A percentile compares a stretch with the other conserved stretches of the same genome.
Evolutionary conservation across 2,113 vertebrate genomes (phyloP).

Genomic region (Eulacestoma nigropectus): DNA sequence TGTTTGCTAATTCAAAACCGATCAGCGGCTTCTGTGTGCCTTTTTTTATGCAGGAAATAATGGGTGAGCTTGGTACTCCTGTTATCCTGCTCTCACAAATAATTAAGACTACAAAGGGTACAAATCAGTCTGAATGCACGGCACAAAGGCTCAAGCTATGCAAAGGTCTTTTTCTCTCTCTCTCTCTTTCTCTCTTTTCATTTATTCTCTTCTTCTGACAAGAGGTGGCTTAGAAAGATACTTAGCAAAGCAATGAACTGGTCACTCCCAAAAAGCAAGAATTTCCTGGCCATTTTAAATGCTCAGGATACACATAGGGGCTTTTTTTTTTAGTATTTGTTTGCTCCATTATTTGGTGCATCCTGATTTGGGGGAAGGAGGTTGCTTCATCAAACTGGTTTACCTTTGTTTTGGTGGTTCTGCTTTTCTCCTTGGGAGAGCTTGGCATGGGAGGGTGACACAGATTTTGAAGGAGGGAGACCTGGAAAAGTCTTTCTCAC

Average conservation of each 20-base stretch:
- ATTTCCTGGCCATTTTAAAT: constrained; percentile 50
- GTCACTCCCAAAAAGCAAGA: constrained; percentile 54
- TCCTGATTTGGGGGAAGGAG: background rate
- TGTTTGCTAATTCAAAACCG: constrained; percentile 99
- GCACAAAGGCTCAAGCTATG: constrained; percentile 90
- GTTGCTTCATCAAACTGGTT: background rate
- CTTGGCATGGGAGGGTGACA: background rate
- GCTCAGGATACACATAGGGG: background rate
- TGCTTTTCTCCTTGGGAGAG: background rate
- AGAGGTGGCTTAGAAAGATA: constrained; percentile 73
- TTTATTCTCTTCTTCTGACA: constrained; percentile 75
- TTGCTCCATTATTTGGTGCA: background rate
- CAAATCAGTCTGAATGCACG: constrained; percentile 97
- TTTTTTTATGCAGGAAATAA: constrained; percentile 99
- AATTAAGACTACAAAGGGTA: constrained; percentile 99
- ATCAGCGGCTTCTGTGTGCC: constrained; percentile 99
- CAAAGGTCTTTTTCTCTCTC: constrained; percentile 77
- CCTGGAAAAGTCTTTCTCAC: background rate
- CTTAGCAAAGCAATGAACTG: constrained; percentile 62
- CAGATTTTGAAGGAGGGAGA: background rate
- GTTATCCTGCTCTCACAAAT: constrained; percentile 99
- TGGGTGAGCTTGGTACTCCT: constrained; percentile 99
- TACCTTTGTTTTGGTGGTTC: background rate
- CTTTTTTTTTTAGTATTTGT: background rate
- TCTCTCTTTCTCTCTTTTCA: constrained; percentile 67